These are phyloP conservation scores for Melospiza melodia DNA, from an alignment of 2,113 vertebrate genomes.

Conservation along the genomic window DNA sequence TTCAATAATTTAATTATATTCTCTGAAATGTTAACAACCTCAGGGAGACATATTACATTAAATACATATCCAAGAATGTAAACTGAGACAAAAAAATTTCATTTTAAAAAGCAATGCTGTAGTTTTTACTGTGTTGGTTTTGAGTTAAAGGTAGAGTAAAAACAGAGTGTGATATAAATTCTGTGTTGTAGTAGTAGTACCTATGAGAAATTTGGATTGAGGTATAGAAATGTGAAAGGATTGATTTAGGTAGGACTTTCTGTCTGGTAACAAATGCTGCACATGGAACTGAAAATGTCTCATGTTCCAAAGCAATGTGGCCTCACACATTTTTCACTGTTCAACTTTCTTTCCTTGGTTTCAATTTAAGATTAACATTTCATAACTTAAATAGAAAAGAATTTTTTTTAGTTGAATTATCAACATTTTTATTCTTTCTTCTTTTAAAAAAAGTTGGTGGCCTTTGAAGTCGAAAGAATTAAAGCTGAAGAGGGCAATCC, in stretches of 20 bases:
- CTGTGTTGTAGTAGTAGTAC: neutral
- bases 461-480: constrained; percentile 90
- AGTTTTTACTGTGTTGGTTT: neutral
- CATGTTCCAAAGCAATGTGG: fast-evolving
- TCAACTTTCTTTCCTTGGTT: neutral
- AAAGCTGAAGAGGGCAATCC: constrained; percentile 88
- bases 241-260: neutral
- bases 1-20: neutral
- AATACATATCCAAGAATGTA: neutral
- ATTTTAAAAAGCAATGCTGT: neutral
- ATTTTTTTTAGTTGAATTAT: neutral
- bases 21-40: neutral
- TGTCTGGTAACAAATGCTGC: neutral
- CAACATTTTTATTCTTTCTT: neutral
- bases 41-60: neutral
- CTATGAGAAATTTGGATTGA: neutral
- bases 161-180: neutral
- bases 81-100: neutral
- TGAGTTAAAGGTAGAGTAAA: neutral
- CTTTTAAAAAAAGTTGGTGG: constrained; percentile 85
- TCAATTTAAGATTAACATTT: neutral
- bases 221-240: neutral
- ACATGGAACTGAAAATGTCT: neutral
- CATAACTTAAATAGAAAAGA: neutral
- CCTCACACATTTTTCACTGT: neutral